Evolutionary conservation across 2,797 vertebrate species (phyloP).

Genomic region (Crocidura indochinensis): DNA sequence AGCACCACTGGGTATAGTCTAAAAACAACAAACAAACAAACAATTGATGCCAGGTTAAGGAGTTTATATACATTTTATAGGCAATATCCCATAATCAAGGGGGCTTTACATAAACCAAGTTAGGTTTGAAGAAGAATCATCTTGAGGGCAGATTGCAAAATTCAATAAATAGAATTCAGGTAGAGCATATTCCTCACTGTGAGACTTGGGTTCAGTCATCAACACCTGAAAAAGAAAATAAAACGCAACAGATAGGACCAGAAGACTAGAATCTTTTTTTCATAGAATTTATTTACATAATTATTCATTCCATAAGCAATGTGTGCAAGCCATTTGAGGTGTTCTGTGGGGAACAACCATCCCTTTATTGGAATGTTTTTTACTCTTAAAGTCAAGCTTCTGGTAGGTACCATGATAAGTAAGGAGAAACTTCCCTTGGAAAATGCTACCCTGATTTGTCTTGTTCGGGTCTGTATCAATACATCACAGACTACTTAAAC

Average conservation of each 20-base stretch:
- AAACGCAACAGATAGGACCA: not conserved
- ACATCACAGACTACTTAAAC: not conserved
- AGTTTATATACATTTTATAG: constrained; percentile 11
- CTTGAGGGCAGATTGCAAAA: constrained; percentile 41
- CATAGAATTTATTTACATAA: constrained; percentile 16
- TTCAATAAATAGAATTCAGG: not conserved
- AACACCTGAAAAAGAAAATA: too few relatives aligned
- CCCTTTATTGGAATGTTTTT: too few relatives aligned
- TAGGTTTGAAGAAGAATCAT: constrained; percentile 41
- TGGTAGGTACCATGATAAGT: too few relatives aligned
- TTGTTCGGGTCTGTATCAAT: too few relatives aligned
- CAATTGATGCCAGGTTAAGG: not conserved
- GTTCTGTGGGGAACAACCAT: not conserved
- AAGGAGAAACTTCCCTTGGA: too few relatives aligned
- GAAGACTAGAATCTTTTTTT: constrained; percentile 14
- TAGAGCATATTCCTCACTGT: too few relatives aligned
- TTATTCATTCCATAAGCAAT: constrained; percentile 16
- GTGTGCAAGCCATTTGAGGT: not conserved
- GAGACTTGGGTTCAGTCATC: too few relatives aligned
- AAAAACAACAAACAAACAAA: too few relatives aligned
- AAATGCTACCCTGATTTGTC: too few relatives aligned
- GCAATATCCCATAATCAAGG: not conserved
- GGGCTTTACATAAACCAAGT: constrained; percentile 26
- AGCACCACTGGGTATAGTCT: too few relatives aligned
- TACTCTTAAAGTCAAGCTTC: too few relatives aligned